phyloP scores from a whole-genome alignment of 2,797 vertebrate genomes.

The Allobates femoralis region DNA sequence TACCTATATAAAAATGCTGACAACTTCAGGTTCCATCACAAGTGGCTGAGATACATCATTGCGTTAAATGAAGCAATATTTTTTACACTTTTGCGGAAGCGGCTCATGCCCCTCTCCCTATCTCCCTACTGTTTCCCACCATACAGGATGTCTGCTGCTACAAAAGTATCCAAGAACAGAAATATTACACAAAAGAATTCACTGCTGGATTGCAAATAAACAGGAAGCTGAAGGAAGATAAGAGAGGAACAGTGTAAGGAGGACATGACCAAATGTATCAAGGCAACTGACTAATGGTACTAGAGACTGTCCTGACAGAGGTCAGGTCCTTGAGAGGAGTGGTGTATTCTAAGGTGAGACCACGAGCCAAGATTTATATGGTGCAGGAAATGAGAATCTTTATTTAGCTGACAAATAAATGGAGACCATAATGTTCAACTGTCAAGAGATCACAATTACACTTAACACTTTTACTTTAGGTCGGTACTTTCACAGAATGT shows the following conservation, averaged over 20 bases:
- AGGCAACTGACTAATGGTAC: not conserved
- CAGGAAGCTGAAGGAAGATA: constrained; percentile 36
- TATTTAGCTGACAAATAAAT: constrained; percentile 2
- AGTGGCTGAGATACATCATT: not conserved
- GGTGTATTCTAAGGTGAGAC: not conserved
- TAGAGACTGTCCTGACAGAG: constrained; percentile 35
- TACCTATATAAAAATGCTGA: not conserved
- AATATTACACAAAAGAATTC: constrained; percentile 63
- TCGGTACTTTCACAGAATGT: not conserved
- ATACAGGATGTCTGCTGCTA: constrained; percentile 30
- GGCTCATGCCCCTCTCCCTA: too few species aligned
- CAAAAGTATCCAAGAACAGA: constrained; percentile 50
- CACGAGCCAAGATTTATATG: not conserved
- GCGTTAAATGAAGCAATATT: not conserved
- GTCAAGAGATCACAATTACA: not conserved
- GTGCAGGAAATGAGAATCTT: not conserved
- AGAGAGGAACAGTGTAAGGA: not conserved
- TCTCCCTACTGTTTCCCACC: constrained; percentile 1
- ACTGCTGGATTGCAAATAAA: constrained; percentile 9
- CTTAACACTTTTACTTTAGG: not conserved
- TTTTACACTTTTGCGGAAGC: not conserved
- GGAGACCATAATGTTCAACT: not conserved
- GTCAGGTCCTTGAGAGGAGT: constrained; percentile 5
- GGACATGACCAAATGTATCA: not conserved
- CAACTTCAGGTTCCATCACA: not conserved